Conservation (phyloP, 2,797 vertebrate species). For the Cryptoprocta ferox region DNA sequence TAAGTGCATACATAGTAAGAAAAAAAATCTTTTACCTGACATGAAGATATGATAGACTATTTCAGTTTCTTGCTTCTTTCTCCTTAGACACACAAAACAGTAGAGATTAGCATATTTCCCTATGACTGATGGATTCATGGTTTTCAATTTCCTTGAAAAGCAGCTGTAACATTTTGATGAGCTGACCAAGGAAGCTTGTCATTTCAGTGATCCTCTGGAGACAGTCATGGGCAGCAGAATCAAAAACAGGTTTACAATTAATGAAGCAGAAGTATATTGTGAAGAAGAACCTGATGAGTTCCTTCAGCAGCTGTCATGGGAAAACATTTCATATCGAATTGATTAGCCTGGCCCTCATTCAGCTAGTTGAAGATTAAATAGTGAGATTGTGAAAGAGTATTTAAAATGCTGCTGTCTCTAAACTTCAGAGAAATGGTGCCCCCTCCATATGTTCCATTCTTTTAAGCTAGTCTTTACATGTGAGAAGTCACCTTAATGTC, state of each 20-base stretch:
- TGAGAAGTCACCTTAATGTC: background rate
- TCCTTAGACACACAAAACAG: background rate
- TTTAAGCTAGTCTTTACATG: background rate
- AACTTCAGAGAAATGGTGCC: rapidly evolving
- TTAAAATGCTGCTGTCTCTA: background rate
- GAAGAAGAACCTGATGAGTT: conserved; percentile 11
- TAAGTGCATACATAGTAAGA: background rate
- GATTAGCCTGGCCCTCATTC: background rate
- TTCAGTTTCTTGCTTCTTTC: background rate
- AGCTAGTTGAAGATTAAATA: background rate
- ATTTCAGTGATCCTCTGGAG: background rate
- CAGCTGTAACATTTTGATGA: conserved; percentile 28
- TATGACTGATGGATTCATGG: conserved; percentile 20
- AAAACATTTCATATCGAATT: conserved; percentile 58
- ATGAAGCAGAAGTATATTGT: conserved; percentile 46
- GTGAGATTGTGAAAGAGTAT: background rate
- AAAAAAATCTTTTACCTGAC: background rate
- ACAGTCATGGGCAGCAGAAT: background rate
- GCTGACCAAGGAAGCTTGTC: background rate
- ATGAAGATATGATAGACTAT: background rate
- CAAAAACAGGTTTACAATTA: conserved; percentile 59
- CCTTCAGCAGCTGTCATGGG: conserved; percentile 40
- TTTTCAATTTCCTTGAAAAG: conserved; percentile 58
- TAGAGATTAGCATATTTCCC: background rate
- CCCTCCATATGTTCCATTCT: background rate